phyloP scores from a whole-genome alignment of 2,888 invertebrate genomes.

The Diogma glabrata region DNA sequence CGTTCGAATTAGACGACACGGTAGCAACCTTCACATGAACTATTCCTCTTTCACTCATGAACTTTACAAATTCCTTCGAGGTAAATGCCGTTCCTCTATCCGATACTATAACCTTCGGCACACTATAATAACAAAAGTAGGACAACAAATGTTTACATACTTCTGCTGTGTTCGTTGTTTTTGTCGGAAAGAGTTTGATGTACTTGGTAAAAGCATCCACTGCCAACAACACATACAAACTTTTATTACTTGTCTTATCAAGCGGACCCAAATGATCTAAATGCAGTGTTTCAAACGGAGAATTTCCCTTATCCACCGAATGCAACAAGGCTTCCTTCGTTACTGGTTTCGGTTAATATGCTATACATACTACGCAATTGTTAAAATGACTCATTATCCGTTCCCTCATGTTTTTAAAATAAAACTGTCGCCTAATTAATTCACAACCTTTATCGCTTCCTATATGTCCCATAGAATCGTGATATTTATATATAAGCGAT shows the following conservation, averaged over 20 bases:
- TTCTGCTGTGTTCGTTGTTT: neutral
- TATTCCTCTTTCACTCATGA: slow-evolving; percentile 9
- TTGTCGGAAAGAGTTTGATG: neutral
- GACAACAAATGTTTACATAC: too few relatives aligned
- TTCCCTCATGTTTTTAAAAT: too few relatives aligned
- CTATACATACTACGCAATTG: too few relatives aligned
- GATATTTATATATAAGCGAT: neutral
- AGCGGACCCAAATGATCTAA: slow-evolving; percentile 4
- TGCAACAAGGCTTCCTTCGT: too few relatives aligned
- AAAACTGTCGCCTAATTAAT: neutral
- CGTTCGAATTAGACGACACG: slow-evolving; percentile 12
- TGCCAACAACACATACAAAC: neutral
- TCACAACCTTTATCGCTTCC: neutral
- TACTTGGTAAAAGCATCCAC: neutral
- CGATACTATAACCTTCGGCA: neutral
- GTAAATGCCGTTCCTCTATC: slow-evolving; percentile 10
- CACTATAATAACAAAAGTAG: neutral
- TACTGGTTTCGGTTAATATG: too few relatives aligned
- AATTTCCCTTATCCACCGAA: too few relatives aligned
- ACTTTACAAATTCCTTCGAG: slow-evolving; percentile 10
- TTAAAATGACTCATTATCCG: too few relatives aligned
- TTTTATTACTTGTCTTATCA: neutral
- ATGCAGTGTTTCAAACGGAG: slow-evolving; percentile 5
- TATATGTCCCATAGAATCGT: neutral
- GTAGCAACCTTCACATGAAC: slow-evolving; percentile 15